phyloP scores from a whole-genome alignment of 2,888 invertebrate species.

The Geotrupes spiniger region DNA sequence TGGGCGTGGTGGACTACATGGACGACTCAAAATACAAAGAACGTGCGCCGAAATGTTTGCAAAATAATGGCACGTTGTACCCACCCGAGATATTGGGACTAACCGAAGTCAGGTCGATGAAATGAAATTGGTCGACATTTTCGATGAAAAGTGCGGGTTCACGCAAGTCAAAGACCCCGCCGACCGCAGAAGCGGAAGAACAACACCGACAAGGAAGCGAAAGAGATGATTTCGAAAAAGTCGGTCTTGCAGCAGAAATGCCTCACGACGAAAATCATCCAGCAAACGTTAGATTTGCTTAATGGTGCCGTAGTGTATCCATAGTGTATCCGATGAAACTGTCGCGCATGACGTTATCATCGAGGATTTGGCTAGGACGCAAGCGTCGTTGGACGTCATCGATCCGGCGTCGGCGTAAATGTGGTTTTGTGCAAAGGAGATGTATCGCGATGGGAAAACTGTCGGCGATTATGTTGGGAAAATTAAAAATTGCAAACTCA shows the following conservation, averaged over 20 bases:
- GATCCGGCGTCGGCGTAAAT: conserved; percentile 67
- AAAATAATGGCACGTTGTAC: conserved; percentile 79
- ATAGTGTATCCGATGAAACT: conserved; percentile 94
- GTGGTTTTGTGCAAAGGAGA: conserved; percentile 92
- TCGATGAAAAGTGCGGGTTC: conserved; percentile 76
- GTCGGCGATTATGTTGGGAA: conserved; percentile 77
- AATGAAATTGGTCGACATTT: conserved; percentile 81
- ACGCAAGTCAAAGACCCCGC: conserved; percentile 59
- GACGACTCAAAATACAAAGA: conserved; percentile 72
- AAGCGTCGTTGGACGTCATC: conserved; percentile 72
- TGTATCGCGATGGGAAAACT: conserved; percentile 65
- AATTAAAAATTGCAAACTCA: conserved; percentile 79
- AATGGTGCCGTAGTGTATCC: conserved; percentile 81
- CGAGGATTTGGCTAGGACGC: conserved; percentile 83
- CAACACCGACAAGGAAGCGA: conserved; percentile 76
- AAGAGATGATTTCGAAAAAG: conserved; percentile 78
- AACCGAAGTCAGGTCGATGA: conserved; percentile 86
- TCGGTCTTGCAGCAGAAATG: conserved; percentile 64
- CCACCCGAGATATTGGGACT: conserved; percentile 89
- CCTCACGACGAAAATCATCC: conserved; percentile 70
- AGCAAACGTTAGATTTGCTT: conserved; percentile 77
- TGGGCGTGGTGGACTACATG: conserved; percentile 69
- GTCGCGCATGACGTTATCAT: conserved; percentile 87
- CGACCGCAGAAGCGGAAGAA: conserved; percentile 76
- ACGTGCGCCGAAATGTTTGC: conserved; percentile 69